These are phyloP conservation scores for Nasua narica DNA, from an alignment of 2,797 vertebrate genomes.

Conservation along the genomic window DNA sequence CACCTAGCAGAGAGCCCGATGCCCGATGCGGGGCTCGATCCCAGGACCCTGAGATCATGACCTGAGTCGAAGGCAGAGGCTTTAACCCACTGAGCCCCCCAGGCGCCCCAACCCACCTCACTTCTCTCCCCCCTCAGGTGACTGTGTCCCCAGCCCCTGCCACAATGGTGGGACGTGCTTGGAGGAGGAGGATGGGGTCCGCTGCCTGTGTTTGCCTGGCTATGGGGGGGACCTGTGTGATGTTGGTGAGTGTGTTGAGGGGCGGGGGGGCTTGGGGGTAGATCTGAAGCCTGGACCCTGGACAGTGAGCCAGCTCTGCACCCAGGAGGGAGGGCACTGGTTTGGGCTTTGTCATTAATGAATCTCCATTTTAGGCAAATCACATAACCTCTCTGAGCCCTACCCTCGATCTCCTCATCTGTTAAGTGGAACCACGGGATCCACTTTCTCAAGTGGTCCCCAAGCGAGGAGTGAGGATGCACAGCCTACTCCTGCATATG, in stretches of 20 bases:
- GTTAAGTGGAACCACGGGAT: not conserved
- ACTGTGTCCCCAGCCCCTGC: slow-evolving; percentile 91
- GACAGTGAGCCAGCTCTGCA: not conserved
- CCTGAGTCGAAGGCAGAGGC: too few species aligned
- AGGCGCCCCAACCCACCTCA: not conserved
- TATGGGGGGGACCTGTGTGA: slow-evolving; percentile 92
- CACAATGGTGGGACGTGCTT: slow-evolving; percentile 94
- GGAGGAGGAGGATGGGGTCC: slow-evolving; percentile 79
- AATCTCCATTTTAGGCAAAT: not conserved
- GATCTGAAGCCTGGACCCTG: not conserved
- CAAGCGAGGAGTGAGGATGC: not conserved
- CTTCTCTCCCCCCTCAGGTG: slow-evolving; percentile 83
- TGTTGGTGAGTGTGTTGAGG: slow-evolving; percentile 83
- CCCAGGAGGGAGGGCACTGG: not conserved
- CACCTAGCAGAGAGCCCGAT: too few species aligned
- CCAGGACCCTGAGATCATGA: too few species aligned
- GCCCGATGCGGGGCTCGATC: too few species aligned
- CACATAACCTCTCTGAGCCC: not conserved
- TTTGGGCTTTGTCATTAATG: not conserved
- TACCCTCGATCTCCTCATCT: not conserved
- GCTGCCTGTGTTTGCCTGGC: slow-evolving; percentile 91
- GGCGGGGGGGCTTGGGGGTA: not conserved
- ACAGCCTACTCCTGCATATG: not conserved
- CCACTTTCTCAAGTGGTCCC: not conserved
- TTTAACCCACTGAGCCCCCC: too few species aligned